Base-by-base conservation (phyloP, 2,113 vertebrate species). In the Trematocara stigmaticum region DNA sequence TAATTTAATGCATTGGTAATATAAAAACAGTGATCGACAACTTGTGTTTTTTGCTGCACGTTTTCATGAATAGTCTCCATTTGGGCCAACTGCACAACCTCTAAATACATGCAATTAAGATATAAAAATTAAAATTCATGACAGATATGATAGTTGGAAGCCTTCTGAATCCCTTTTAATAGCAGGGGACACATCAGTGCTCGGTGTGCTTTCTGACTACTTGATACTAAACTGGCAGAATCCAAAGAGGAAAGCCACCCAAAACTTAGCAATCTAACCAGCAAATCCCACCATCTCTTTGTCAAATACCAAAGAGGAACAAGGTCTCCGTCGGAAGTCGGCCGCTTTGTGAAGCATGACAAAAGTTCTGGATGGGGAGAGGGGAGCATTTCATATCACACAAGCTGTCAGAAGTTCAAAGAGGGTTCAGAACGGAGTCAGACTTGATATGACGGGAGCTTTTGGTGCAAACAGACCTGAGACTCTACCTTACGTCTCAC, bases 391-490 rank as follows among this genome's bases (percentile, higher is more conserved):
- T 87, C 80, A 66, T 49, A 88, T 92, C 87, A 84, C 78, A 88
- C 31, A 47, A 90, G 91, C 93, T 94, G 93, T 93, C 95, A 94
- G 83, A 87, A 61, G 93, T 92, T 95, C 89, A 93, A 92, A 93
- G 85, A 80, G 53, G 84, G 90, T 93, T 94, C 91, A 92, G 71
- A 89, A 83, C 86, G 49, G 55, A 94, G 87, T 90, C 92, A 90
- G 91, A 88, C 83, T 90, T 87, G 86, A 91, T 85, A 83, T 88
- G 93, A 94, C 42, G 74, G 82, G 84, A 90, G 86, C 78, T 87
- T 83, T 59, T 84, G 85, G 51, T 71, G 89, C 90, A 93, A 91
- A 89, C 85, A 91, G 82, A 93, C 79, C 18, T 15, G 34, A 86
- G 66, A 84, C 84, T 83, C 79, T 8, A 80, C 83, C 90, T 82